These are phyloP conservation scores for Aramus guarauna DNA, from an alignment of 2,113 vertebrate species.

Conservation along the genomic window DNA sequence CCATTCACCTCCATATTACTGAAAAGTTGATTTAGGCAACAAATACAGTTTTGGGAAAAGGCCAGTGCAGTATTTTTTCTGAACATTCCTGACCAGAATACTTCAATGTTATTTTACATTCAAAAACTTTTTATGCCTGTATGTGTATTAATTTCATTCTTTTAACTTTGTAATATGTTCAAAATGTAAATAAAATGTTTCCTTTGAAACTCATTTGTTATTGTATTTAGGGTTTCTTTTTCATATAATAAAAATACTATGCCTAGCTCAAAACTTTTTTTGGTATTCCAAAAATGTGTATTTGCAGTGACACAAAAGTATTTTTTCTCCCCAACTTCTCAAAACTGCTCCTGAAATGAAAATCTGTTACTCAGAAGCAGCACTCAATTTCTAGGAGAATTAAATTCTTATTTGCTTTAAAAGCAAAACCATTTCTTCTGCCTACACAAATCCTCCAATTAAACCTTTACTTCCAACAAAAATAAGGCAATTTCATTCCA, in stretches of 20 bases:
- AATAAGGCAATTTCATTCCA: not conserved
- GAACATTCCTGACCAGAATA: not conserved
- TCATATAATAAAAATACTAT: not conserved
- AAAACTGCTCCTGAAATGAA: not conserved
- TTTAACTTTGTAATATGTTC: not conserved
- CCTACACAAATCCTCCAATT: conserved; percentile 42
- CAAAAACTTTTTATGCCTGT: not conserved
- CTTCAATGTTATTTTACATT: not conserved
- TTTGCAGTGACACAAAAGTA: not conserved
- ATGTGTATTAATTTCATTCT: not conserved
- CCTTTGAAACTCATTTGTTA: not conserved
- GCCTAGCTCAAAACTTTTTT: not conserved
- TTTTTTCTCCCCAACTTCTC: not conserved
- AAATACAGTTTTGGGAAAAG: not conserved
- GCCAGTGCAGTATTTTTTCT: not conserved
- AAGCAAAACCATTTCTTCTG: conserved; percentile 10
- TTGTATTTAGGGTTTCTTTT: not conserved
- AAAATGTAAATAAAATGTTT: not conserved
- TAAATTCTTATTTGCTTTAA: not conserved
- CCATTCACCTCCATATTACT: not conserved
- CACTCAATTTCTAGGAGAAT: not conserved
- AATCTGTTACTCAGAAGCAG: not conserved
- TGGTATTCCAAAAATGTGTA: not conserved
- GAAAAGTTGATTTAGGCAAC: not conserved
- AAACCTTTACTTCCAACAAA: conserved; percentile 22